phyloP scores from a whole-genome alignment of 92 coral and sea anemone genomes.

The Pocillopora grandis region DNA sequence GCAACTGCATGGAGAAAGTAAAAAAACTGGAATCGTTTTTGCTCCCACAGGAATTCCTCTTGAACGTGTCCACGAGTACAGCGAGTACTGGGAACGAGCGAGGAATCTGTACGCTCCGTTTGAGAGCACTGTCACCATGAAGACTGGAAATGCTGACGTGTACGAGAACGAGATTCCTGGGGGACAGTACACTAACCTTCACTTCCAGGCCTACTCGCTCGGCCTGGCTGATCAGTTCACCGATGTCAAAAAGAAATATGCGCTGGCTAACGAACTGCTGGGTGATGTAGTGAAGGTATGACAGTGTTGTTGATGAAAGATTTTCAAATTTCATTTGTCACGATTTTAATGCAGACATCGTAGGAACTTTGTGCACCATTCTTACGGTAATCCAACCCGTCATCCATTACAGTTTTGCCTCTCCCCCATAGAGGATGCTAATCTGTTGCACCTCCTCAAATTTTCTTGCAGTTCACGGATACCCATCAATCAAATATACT shows the following conservation, averaged over 20 bases:
- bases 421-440: too few species aligned
- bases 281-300: conserved; percentile 93
- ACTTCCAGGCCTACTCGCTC: conserved; percentile 99
- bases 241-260: conserved; percentile 88
- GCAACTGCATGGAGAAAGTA: too few species aligned
- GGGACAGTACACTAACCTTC: conserved; percentile 98
- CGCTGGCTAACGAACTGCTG: conserved; percentile 82
- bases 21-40: neutral
- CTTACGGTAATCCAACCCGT: too few species aligned
- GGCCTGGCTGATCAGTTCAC: conserved; percentile 94
- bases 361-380: too few species aligned
- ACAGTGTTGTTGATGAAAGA: neutral
- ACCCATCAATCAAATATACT: too few species aligned
- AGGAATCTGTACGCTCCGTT: conserved; percentile 93
- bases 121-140: conserved; percentile 98
- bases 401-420: too few species aligned
- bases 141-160: conserved; percentile 96
- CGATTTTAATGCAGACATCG: too few species aligned
- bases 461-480: too few species aligned
- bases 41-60: conserved; percentile 66
- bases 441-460: too few species aligned
- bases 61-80: conserved; percentile 89
- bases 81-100: conserved; percentile 98
- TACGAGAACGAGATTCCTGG: conserved; percentile 99
- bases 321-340: too few species aligned